A percentile compares a stretch with the other conserved stretches of the same genome.
These are phyloP conservation scores for Apaloderma vittatum DNA, from an alignment of 2,113 vertebrate genomes.

Conservation along the genomic window DNA sequence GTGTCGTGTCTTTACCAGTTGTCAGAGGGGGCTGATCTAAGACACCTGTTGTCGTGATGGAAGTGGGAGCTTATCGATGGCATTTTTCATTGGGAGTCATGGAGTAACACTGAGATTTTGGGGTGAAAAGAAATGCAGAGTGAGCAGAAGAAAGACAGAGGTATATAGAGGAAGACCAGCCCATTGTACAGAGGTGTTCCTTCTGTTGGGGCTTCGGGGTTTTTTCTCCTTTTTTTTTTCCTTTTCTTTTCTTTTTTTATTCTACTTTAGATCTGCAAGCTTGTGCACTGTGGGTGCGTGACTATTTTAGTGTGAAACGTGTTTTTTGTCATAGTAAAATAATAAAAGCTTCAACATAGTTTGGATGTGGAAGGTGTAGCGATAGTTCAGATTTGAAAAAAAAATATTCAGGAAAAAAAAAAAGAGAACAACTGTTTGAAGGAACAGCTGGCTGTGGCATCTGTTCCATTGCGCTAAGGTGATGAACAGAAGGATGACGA, in stretches of 20 bases:
- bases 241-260: constrained; percentile 46
- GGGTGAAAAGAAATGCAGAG: constrained; percentile 50
- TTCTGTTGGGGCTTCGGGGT: constrained; percentile 34
- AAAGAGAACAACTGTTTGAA: constrained; percentile 63
- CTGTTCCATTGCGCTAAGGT: constrained; percentile 58
- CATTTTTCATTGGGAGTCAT: not conserved
- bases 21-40: not conserved
- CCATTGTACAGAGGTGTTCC: constrained; percentile 80
- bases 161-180: constrained; percentile 75
- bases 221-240: not conserved
- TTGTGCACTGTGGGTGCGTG: constrained; percentile 98
- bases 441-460: constrained; percentile 66
- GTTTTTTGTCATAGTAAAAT: constrained; percentile 93
- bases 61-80: not conserved
- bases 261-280: constrained; percentile 93
- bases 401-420: constrained; percentile 73
- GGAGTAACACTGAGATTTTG: constrained; percentile 20
- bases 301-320: constrained; percentile 93
- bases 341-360: constrained; percentile 90
- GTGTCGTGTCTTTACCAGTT: not conserved
- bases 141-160: constrained; percentile 52
- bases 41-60: fast-evolving
- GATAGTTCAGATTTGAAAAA: constrained; percentile 85
- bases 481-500: constrained; percentile 32
- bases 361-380: constrained; percentile 92